phyloP scores from a whole-genome alignment of 2,797 vertebrate genomes.

The Cyprinodon diabolis region DNA sequence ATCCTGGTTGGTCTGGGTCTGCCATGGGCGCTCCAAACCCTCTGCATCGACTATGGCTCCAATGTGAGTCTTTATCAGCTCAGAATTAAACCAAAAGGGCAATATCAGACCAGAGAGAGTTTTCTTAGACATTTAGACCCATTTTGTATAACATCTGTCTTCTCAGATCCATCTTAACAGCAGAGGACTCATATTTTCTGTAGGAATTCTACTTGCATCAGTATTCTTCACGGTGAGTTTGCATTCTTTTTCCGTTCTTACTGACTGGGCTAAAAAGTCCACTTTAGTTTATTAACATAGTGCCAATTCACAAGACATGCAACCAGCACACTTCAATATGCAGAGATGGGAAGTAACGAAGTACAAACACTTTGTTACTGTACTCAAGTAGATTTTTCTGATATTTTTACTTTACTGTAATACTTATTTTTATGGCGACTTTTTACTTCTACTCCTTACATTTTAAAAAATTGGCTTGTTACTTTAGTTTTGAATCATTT shows the following conservation, averaged over 20 bases:
- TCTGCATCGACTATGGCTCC: conserved; percentile 93
- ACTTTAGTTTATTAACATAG: too few species aligned
- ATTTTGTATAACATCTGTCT: conserved; percentile 29
- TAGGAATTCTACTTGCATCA: conserved; percentile 90
- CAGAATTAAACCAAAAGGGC: background rate
- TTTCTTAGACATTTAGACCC: background rate
- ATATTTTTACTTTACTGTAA: too few species aligned
- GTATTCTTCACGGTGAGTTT: conserved; percentile 92
- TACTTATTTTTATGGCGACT: too few species aligned
- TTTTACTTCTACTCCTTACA: too few species aligned
- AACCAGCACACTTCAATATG: too few species aligned
- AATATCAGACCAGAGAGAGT: background rate
- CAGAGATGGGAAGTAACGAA: too few species aligned
- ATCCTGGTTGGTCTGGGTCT: conserved; percentile 94
- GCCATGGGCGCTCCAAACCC: conserved; percentile 91
- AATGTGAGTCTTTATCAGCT: conserved; percentile 82
- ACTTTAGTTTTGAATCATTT: too few species aligned
- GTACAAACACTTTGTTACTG: too few species aligned
- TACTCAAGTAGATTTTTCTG: too few species aligned
- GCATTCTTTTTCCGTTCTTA: background rate
- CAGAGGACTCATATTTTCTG: conserved; percentile 93
- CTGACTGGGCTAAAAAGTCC: background rate
- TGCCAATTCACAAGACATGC: too few species aligned
- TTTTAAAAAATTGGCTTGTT: too few species aligned
- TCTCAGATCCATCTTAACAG: conserved; percentile 90